Conservation (phyloP, 2,113 vertebrate genomes). For the Chascanopsetta lugubris region DNA sequence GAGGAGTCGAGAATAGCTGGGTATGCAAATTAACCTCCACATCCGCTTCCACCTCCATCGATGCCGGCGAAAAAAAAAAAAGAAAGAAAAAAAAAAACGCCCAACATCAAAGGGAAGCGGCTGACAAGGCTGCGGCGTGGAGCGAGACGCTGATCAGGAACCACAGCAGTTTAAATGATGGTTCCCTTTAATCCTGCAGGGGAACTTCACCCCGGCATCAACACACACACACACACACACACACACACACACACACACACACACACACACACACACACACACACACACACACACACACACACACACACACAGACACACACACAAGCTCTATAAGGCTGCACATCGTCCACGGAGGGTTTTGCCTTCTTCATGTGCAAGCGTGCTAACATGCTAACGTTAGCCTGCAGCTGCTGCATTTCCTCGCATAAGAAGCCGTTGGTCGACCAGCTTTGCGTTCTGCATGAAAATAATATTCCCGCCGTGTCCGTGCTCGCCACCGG, state of each 20-base stretch:
- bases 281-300: no score
- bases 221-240: constrained; percentile 16
- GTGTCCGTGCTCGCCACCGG: no score
- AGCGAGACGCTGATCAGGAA: constrained; percentile 42
- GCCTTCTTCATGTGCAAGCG: neutral
- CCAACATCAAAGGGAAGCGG: constrained; percentile 61
- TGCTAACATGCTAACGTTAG: neutral
- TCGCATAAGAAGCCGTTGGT: no score
- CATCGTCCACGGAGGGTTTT: neutral
- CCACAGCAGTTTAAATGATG: constrained; percentile 39
- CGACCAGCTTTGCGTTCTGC: neutral
- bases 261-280: no score
- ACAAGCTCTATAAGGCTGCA: neutral
- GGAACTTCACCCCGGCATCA: constrained; percentile 31
- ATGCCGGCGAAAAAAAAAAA: neutral
- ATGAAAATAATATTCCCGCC: neutral
- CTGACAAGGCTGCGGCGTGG: constrained; percentile 43
- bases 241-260: neutral
- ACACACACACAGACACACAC: no score
- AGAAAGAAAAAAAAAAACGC: no score
- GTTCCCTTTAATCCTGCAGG: constrained; percentile 44
- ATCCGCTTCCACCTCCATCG: constrained; percentile 16
- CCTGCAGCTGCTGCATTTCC: neutral
- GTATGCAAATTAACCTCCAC: constrained; percentile 57
- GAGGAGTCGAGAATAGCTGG: constrained; percentile 54